Percentiles rank a stretch among this genome's conserved stretches.
Evolutionary conservation across 2,113 vertebrate species (phyloP).

Genomic region (Caranx melampygus): DNA sequence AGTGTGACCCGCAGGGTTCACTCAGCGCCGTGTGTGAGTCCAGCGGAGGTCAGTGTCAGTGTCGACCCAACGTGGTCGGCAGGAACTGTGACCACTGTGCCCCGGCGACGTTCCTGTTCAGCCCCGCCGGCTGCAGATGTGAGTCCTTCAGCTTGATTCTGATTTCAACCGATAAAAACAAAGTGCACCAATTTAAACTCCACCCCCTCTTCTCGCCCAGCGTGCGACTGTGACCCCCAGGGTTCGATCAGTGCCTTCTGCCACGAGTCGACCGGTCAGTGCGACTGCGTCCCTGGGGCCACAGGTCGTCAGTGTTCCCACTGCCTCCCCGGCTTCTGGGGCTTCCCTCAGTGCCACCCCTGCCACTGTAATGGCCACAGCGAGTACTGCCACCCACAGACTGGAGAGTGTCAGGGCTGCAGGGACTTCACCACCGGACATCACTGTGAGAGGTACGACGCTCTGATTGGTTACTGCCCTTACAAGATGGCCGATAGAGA

Average conservation of each 20-base stretch:
- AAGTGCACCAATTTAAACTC: not conserved
- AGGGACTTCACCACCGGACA: constrained; percentile 89
- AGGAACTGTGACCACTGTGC: constrained; percentile 91
- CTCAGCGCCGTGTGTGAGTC: constrained; percentile 90
- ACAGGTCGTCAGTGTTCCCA: constrained; percentile 89
- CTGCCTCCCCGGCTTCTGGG: constrained; percentile 93
- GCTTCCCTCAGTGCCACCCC: constrained; percentile 91
- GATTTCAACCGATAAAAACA: not conserved
- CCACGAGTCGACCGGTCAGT: constrained; percentile 89
- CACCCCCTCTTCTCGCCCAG: constrained; percentile 69
- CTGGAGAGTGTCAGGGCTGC: constrained; percentile 91
- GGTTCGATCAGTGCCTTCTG: constrained; percentile 90
- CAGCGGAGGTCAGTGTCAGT: constrained; percentile 92
- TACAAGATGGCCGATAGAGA: too few species aligned
- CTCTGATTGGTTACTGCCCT: not conserved
- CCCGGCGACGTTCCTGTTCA: constrained; percentile 90
- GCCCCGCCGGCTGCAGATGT: constrained; percentile 90
- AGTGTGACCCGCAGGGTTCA: constrained; percentile 94
- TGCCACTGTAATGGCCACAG: constrained; percentile 95
- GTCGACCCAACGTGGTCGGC: constrained; percentile 90
- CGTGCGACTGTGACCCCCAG: constrained; percentile 88
- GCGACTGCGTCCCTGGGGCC: constrained; percentile 88
- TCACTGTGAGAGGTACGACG: constrained; percentile 91
- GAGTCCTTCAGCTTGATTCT: rapidly evolving
- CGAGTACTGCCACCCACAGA: constrained; percentile 87